Evolutionary conservation across 2,113 vertebrate species (phyloP).

Genomic region (Sceloporus tristichus): DNA sequence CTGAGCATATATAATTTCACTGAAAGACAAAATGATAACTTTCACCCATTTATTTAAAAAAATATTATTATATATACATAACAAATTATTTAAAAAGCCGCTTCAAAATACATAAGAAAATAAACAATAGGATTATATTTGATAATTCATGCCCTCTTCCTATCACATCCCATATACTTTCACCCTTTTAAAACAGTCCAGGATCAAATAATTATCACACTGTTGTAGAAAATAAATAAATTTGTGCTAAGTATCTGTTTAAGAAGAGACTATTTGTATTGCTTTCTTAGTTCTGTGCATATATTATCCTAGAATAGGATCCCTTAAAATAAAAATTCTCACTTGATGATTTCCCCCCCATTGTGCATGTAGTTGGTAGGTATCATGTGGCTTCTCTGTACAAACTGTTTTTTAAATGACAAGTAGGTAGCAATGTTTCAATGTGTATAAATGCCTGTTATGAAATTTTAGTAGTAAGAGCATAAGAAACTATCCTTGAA

Average conservation of each 20-base stretch:
- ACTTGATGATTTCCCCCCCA: not conserved
- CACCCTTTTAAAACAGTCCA: not conserved
- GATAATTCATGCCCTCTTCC: too few relatives aligned
- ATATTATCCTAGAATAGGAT: not conserved
- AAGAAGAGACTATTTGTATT: not conserved
- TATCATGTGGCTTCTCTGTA: not conserved
- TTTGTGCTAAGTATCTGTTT: not conserved
- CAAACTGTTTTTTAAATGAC: not conserved
- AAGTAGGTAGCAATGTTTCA: not conserved
- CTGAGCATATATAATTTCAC: not conserved
- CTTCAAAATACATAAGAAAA: too few relatives aligned
- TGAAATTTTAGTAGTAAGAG: too few relatives aligned
- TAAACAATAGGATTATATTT: too few relatives aligned
- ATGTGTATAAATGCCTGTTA: too few relatives aligned
- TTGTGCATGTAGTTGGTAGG: not conserved
- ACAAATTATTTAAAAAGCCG: too few relatives aligned
- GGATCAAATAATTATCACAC: not conserved
- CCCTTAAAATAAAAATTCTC: not conserved
- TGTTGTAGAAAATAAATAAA: slow-evolving; percentile 14
- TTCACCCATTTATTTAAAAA: too few relatives aligned
- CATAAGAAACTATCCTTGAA: too few relatives aligned
- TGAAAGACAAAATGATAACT: not conserved
- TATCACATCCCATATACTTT: not conserved
- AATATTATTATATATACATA: too few relatives aligned
- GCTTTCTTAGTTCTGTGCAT: not conserved